phyloP scores from a whole-genome alignment of 2,113 vertebrate species.

The Spea bombifrons region DNA sequence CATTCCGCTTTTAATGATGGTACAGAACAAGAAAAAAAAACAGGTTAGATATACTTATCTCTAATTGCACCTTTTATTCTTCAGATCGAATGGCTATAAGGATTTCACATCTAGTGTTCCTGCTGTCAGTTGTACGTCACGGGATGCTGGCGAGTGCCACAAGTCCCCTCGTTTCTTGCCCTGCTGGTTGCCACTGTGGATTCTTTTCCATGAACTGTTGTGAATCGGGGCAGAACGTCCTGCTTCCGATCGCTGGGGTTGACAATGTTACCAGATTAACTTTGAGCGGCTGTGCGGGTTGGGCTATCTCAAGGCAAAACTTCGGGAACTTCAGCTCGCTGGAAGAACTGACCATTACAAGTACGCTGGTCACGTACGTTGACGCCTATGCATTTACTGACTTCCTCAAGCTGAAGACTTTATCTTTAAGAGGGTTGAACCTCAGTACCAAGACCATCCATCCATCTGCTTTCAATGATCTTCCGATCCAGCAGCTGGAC shows the following conservation, averaged over 20 bases:
- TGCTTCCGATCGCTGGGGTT: slow-evolving; percentile 2
- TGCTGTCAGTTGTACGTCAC: neutral
- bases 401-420: slow-evolving; percentile 50
- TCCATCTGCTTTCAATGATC: slow-evolving; percentile 61
- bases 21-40: too few relatives aligned
- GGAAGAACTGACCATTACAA: slow-evolving; percentile 40
- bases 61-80: neutral
- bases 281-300: slow-evolving; percentile 4
- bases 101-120: neutral
- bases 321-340: slow-evolving; percentile 35
- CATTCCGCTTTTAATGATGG: neutral
- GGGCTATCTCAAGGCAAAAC: slow-evolving; percentile 20
- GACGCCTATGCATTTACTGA: slow-evolving; percentile 43
- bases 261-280: slow-evolving; percentile 8
- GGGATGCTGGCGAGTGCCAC: neutral
- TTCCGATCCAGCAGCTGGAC: slow-evolving; percentile 60
- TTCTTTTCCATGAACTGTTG: slow-evolving; percentile 33
- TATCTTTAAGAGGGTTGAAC: slow-evolving; percentile 54
- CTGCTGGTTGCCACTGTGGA: slow-evolving; percentile 13
- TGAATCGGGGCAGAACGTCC: slow-evolving; percentile 9
- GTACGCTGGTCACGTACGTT: slow-evolving; percentile 19
- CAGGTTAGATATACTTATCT: too few relatives aligned
- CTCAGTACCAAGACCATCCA: slow-evolving; percentile 62
- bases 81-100: slow-evolving; percentile 21
- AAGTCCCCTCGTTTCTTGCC: neutral